Base-by-base conservation (phyloP, 2,888 invertebrate genomes). In the Alentia gelatinosa region DNA sequence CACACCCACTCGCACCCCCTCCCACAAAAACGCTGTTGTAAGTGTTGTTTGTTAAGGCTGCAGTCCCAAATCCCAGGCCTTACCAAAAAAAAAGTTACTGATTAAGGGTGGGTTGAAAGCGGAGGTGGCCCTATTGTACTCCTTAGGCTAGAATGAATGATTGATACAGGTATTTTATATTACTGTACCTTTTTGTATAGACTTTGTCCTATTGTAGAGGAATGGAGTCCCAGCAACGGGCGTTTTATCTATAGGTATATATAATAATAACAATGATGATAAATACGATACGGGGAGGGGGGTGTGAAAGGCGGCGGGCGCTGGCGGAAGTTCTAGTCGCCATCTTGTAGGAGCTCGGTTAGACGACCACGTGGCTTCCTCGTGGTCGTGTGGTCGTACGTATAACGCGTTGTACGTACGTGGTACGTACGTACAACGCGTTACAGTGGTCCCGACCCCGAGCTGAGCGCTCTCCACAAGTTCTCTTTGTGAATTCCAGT, bases 111-210 rank as follows among this genome's bases (percentile, higher is more conserved):
- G 33, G 33, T 4, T 68, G 30, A 26, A 26, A 68, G 68, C 4
- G 26, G 68, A 68, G 68, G 33, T 30, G 1, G 33, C 68, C 68
- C 68, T 68, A 12, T 30, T 3, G 3, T 68, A 30, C 68, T 30
- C 68, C 68, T 68, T 68, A 12, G 68, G 5, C 0, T 30, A 30
- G 68, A 3, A 68, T 19, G 68, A 68, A 68, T 68, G 68, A 68
- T 1, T 5, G 68, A 26, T 30, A 68, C 68, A 26, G 68, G 26
- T 30, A 26, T 68, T 68, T 68, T 68, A 68, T 68, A 68, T 68
- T 68, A 68, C 68, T 26, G 68, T 68, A 68, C 68, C 68, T 68
- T 68, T 68, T 68, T 68, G 68, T 68, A 68, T 68, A 68, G 68
- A 68, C 68, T 68, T 68, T 68, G 68, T 68, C 68, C 68, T 68